Evolutionary conservation across 1,140 invertebrate genomes (phyloP).

Genomic region (Orchestia grillus): DNA sequence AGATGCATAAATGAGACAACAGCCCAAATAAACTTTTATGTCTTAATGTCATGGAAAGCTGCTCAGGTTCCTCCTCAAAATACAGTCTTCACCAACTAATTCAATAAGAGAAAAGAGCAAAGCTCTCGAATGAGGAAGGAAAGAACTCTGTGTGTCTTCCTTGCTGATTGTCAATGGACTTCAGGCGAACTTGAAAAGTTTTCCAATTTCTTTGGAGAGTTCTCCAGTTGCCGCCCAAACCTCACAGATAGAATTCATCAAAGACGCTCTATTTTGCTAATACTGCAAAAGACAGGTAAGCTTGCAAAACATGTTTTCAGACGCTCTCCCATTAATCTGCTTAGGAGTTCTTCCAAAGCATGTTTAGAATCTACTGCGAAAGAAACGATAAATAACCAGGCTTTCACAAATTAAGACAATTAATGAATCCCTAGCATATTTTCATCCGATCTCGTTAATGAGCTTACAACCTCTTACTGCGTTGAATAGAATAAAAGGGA

Average conservation of each 20-base stretch:
- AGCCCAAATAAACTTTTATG: neutral
- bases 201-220: neutral
- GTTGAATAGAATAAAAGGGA: neutral
- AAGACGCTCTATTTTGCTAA: neutral
- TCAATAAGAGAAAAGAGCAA: neutral
- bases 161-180: neutral
- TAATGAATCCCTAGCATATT: neutral
- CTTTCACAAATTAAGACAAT: neutral
- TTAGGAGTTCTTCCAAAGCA: neutral
- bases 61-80: neutral
- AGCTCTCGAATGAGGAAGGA: neutral
- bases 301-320: neutral
- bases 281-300: neutral
- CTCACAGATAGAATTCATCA: conserved; percentile 8
- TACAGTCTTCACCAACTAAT: neutral
- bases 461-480: neutral
- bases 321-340: neutral
- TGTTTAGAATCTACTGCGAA: neutral
- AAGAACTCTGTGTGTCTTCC: conserved; percentile 17
- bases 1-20: neutral
- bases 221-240: neutral
- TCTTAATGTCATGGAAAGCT: neutral
- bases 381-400: neutral
- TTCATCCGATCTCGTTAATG: neutral
- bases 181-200: neutral